A percentile compares a stretch with the other conserved stretches of the same genome.
Evolutionary conservation across 2,113 vertebrate genomes (phyloP).

Genomic region (Paramormyrops kingsleyae): DNA sequence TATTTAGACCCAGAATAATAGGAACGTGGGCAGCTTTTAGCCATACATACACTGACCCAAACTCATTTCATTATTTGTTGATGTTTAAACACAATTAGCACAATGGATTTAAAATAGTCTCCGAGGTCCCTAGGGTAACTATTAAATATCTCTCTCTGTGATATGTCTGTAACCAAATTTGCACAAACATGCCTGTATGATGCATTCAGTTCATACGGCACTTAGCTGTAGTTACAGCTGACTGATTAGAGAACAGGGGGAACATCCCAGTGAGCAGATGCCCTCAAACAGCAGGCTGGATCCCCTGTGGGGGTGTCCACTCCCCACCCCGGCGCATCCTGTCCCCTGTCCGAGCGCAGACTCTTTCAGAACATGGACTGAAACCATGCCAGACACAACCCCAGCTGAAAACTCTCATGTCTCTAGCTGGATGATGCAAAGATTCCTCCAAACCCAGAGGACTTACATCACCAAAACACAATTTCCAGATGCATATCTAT

Average conservation of each 20-base stretch:
- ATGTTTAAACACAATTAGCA: neutral
- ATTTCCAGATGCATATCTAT: neutral
- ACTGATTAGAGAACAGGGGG: neutral
- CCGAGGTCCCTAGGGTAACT: neutral
- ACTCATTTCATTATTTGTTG: neutral
- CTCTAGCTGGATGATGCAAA: neutral
- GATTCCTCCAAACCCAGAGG: neutral
- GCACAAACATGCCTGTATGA: neutral
- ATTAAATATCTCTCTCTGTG: neutral
- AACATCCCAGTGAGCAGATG: neutral
- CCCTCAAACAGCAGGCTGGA: neutral
- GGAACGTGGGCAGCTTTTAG: neutral
- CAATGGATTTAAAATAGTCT: neutral
- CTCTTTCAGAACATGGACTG: neutral
- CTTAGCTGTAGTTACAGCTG: neutral
- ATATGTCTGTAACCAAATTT: neutral
- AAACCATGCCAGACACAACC: neutral
- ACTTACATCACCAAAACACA: neutral
- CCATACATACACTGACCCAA: neutral
- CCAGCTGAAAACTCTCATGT: neutral
- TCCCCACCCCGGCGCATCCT: neutral
- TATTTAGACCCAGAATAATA: neutral
- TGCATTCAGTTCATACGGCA: neutral
- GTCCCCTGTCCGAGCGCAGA: neutral
- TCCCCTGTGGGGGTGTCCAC: neutral